A percentile compares a stretch with the other conserved stretches of the same genome.
Evolutionary conservation across 2,113 vertebrate species (phyloP).

Genomic region (Tapirus terrestris): DNA sequence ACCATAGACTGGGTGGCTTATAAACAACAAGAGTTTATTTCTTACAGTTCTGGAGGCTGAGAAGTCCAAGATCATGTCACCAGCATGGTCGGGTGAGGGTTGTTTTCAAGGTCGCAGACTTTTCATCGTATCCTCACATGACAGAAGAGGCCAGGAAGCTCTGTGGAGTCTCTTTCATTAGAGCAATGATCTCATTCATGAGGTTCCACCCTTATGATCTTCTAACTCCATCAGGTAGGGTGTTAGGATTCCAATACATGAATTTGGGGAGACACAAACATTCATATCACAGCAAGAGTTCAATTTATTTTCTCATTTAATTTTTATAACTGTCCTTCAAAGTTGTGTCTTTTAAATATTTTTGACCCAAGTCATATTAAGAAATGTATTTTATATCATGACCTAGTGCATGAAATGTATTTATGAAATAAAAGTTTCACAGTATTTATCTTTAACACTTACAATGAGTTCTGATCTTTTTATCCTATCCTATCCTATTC

Average conservation of each 20-base stretch:
- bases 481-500: neutral
- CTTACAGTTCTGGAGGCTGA: neutral
- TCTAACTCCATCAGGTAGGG: neutral
- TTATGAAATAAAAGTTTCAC: neutral
- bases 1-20: neutral
- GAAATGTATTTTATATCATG: slow-evolving; percentile 22
- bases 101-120: neutral
- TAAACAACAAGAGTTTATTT: neutral
- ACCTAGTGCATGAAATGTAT: neutral
- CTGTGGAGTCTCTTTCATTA: neutral
- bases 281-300: neutral
- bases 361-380: neutral
- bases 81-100: neutral
- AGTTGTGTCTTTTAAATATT: neutral
- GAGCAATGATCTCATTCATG: neutral
- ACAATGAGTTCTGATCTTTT: neutral
- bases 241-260: neutral
- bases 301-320: neutral
- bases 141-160: neutral
- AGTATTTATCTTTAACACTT: neutral
- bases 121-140: neutral
- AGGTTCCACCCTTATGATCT: neutral
- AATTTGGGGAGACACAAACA: neutral
- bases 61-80: neutral
- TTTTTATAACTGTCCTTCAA: neutral